phyloP scores from a whole-genome alignment of 2,113 vertebrate species.

The Stigmatopora nigra region DNA sequence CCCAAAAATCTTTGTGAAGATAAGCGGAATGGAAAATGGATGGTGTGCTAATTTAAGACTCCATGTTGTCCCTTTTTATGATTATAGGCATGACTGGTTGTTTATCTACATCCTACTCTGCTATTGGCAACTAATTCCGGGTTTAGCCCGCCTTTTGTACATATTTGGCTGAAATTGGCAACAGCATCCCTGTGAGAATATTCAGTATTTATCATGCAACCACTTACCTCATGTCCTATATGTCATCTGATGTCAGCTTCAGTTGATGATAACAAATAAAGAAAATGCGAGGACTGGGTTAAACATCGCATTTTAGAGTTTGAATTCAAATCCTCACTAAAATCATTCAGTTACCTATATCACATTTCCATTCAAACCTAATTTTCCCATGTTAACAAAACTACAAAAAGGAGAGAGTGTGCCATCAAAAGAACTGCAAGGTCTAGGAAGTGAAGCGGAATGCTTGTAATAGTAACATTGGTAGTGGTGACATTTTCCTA shows the following conservation, averaged over 20 bases:
- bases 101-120: too few relatives aligned
- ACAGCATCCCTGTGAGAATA: too few relatives aligned
- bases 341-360: conserved; percentile 32
- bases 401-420: conserved; percentile 1
- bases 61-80: too few relatives aligned
- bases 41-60: too few relatives aligned
- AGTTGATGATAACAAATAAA: conserved; percentile 52
- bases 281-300: conserved; percentile 33
- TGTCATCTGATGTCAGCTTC: conserved; percentile 25
- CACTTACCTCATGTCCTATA: conserved; percentile 39
- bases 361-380: conserved; percentile 11
- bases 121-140: too few relatives aligned
- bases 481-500: conserved; percentile 49
- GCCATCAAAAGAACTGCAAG: conserved; percentile 15
- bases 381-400: background rate
- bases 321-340: conserved; percentile 26
- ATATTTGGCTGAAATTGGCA: too few relatives aligned
- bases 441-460: conserved; percentile 10
- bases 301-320: too few relatives aligned
- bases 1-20: too few relatives aligned
- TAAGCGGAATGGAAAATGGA: too few relatives aligned
- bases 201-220: too few relatives aligned
- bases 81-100: conserved; percentile 3
- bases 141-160: too few relatives aligned
- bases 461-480: conserved; percentile 6